Percentiles rank a stretch among this genome's conserved stretches.
Evolutionary conservation across 2,888 invertebrate species (phyloP).

Genomic region (Meteorus colon): DNA sequence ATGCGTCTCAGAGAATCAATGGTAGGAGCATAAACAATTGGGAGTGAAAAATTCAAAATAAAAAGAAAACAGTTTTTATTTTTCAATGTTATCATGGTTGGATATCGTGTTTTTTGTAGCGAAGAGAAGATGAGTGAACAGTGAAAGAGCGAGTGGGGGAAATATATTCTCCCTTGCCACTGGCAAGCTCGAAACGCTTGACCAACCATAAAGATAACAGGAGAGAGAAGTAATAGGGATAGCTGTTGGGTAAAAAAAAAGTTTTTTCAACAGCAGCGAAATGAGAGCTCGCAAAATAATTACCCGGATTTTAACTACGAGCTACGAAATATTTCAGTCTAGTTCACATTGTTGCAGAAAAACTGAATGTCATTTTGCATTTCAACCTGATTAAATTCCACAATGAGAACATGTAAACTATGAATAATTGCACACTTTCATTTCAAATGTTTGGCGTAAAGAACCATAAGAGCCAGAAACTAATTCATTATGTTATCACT

Average conservation of each 20-base stretch:
- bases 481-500: background rate
- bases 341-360: conserved; percentile 7
- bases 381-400: conserved; percentile 6
- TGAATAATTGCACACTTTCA: background rate
- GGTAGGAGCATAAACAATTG: background rate
- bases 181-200: background rate
- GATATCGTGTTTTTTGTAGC: background rate
- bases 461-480: background rate
- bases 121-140: background rate
- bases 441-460: background rate
- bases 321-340: conserved; percentile 20
- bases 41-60: background rate
- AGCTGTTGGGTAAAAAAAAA: background rate
- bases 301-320: conserved; percentile 20
- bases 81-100: background rate
- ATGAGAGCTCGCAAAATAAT: conserved; percentile 25
- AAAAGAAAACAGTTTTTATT: background rate
- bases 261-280: background rate
- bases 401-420: conserved; percentile 1
- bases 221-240: conserved; percentile 10
- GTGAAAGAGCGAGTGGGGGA: background rate
- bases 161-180: background rate
- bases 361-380: conserved; percentile 9
- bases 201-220: conserved; percentile 23
- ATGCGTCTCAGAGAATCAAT: background rate